Evolutionary conservation across 2,888 invertebrate species (phyloP).

Genomic region (Erebia palarica): DNA sequence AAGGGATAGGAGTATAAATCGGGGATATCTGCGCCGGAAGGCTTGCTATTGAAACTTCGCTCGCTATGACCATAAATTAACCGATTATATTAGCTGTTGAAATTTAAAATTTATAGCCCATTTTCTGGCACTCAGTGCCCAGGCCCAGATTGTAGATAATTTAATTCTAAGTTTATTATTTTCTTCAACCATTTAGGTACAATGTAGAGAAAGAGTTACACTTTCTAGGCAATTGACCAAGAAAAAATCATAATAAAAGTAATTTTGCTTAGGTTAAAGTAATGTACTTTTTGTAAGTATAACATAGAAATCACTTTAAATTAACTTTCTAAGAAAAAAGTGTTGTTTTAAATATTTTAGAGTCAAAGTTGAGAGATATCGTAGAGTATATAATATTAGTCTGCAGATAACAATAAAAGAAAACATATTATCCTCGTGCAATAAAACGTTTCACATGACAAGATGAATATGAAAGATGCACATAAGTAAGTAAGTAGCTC

Average conservation of each 20-base stretch:
- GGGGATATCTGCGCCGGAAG: constrained; percentile 62
- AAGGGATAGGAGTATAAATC: constrained; percentile 62
- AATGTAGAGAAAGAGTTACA: neutral
- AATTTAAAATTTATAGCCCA: constrained; percentile 31
- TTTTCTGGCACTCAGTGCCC: constrained; percentile 16
- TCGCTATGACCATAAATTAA: constrained; percentile 64
- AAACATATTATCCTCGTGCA: neutral
- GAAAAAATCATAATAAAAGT: neutral
- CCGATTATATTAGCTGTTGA: constrained; percentile 30
- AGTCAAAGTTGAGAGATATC: neutral
- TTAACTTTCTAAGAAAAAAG: no score
- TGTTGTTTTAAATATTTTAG: neutral
- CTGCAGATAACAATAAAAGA: neutral
- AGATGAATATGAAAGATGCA: neutral
- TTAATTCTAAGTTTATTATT: constrained; percentile 8
- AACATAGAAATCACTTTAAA: neutral
- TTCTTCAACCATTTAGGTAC: neutral
- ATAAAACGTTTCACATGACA: neutral
- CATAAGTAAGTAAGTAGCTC: neutral
- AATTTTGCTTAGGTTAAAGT: neutral
- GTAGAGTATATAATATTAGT: neutral
- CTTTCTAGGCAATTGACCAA: neutral
- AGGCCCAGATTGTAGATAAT: constrained; percentile 16
- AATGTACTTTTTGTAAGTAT: neutral
- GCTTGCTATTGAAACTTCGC: constrained; percentile 56